Conservation (phyloP, 2,797 vertebrate species). For the Fistularia tabacaria region DNA sequence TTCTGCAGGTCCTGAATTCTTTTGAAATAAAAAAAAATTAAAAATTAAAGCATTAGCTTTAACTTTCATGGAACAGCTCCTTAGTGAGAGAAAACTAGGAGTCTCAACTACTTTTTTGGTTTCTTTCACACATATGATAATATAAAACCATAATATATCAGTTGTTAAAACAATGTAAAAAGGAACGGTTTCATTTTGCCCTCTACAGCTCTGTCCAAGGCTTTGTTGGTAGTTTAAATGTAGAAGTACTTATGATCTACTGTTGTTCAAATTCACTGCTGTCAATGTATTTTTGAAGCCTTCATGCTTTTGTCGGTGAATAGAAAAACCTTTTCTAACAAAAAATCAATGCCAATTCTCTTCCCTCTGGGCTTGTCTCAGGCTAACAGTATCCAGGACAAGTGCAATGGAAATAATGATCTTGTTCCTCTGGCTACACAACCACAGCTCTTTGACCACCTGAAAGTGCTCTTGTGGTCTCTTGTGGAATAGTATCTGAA, state of each 20-base stretch:
- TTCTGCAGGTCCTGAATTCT: too few relatives aligned
- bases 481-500: conserved; percentile 53
- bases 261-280: conserved; percentile 52
- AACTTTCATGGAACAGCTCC: too few relatives aligned
- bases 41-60: too few relatives aligned
- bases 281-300: conserved; percentile 59
- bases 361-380: conserved; percentile 53
- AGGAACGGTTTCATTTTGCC: too few relatives aligned
- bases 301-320: conserved; percentile 65
- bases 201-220: not conserved
- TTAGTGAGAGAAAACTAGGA: too few relatives aligned
- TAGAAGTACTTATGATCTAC: conserved; percentile 26
- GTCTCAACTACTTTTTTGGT: too few relatives aligned
- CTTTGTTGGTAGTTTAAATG: too few relatives aligned
- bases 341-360: conserved; percentile 73
- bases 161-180: too few relatives aligned
- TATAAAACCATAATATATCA: too few relatives aligned
- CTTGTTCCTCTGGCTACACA: conserved; percentile 61
- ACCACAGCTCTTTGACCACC: conserved; percentile 45
- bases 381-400: conserved; percentile 65
- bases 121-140: too few relatives aligned
- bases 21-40: too few relatives aligned
- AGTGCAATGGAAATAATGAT: conserved; percentile 69
- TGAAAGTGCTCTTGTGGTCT: conserved; percentile 61
- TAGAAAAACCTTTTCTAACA: conserved; percentile 69